phyloP scores from a whole-genome alignment of 2,797 vertebrate genomes.

The Nyctalus aviator region DNA sequence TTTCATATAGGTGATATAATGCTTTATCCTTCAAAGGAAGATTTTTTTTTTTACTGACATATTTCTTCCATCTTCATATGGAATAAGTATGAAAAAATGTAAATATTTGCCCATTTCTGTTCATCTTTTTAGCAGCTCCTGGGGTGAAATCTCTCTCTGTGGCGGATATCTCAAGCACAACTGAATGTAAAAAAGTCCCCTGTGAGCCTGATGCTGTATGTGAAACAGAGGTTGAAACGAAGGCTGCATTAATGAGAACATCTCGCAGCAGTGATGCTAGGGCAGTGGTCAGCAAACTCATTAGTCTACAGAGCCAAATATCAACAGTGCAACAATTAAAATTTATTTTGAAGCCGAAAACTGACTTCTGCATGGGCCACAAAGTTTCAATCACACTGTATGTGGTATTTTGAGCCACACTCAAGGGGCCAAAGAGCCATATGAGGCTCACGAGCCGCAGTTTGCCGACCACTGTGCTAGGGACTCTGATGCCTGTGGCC shows the following conservation, averaged over 20 bases:
- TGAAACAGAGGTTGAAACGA: slow-evolving; percentile 15
- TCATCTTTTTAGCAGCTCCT: background rate
- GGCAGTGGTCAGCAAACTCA: too few relatives aligned
- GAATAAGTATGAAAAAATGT: slow-evolving; percentile 36
- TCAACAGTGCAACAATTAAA: too few relatives aligned
- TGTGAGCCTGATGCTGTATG: background rate
- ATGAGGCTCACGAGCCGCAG: too few relatives aligned
- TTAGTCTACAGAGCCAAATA: too few relatives aligned
- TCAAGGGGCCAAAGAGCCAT: too few relatives aligned
- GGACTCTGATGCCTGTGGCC: background rate
- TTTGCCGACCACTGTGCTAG: background rate
- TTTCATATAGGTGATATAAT: slow-evolving; percentile 17
- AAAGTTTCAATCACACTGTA: too few relatives aligned
- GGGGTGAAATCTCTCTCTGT: background rate
- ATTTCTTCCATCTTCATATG: slow-evolving; percentile 28
- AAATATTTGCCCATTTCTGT: slow-evolving; percentile 23
- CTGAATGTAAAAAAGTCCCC: fast-evolving
- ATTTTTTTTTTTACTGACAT: background rate
- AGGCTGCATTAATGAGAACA: background rate
- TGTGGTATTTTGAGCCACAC: too few relatives aligned
- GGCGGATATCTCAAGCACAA: background rate
- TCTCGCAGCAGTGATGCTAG: background rate
- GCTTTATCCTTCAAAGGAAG: background rate
- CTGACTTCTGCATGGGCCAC: too few relatives aligned
- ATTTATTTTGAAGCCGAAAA: too few relatives aligned